Conservation (phyloP, 2,888 invertebrate genomes). For the Deroplatys truncata region DNA sequence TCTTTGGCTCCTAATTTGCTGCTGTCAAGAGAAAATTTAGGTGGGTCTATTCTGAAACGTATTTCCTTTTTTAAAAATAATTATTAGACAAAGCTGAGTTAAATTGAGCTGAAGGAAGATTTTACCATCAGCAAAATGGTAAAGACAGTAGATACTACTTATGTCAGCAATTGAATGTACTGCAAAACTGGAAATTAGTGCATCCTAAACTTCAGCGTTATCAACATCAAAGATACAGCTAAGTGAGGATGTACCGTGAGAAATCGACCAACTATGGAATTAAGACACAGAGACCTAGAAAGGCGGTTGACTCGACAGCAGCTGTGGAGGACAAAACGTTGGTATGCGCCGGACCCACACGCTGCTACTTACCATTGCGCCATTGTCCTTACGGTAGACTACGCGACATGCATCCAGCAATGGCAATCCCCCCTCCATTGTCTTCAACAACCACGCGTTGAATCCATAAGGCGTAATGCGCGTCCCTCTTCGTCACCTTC, state of each 20-base stretch:
- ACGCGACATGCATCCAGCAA: background rate
- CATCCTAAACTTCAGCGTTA: too few species aligned
- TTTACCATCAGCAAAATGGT: too few species aligned
- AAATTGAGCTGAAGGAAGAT: too few species aligned
- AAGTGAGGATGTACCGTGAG: background rate
- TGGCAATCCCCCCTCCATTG: background rate
- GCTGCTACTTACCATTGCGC: background rate
- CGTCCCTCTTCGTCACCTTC: background rate
- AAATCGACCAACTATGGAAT: background rate
- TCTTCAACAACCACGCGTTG: background rate
- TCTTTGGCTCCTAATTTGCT: too few species aligned
- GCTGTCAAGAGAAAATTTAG: too few species aligned
- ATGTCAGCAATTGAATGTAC: too few species aligned
- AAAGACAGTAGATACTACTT: too few species aligned
- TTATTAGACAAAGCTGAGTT: too few species aligned
- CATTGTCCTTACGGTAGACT: background rate
- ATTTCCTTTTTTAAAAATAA: too few species aligned
- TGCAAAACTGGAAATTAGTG: too few species aligned
- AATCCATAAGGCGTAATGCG: background rate
- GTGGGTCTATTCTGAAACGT: too few species aligned
- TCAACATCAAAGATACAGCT: too few species aligned
- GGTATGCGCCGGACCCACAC: background rate
- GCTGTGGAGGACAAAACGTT: background rate
- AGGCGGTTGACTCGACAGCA: background rate
- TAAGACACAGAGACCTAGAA: background rate